Percentiles rank a stretch among this genome's conserved stretches.
phyloP scores from a whole-genome alignment of 1,140 invertebrate genomes.

The Pseudomyrmex gracilis region DNA sequence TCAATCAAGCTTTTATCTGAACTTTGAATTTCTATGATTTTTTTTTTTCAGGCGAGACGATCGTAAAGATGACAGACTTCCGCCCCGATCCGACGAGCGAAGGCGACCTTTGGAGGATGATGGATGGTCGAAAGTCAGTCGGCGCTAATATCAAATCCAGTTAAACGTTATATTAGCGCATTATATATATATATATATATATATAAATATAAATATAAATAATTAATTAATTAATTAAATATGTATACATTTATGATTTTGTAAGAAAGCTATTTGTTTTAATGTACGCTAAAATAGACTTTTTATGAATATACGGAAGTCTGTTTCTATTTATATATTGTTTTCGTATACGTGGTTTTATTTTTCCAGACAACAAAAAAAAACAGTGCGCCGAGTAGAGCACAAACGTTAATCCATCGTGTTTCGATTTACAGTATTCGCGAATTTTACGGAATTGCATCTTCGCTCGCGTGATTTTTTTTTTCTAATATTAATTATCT shows the following conservation, averaged over 20 bases:
- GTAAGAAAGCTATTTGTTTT: constrained; percentile 34
- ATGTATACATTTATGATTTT: constrained; percentile 57
- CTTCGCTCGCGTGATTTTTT: too few species aligned
- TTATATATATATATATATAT: neutral
- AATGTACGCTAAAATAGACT: constrained; percentile 59
- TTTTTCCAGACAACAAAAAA: constrained; percentile 51
- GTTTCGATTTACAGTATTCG: neutral
- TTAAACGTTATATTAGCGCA: constrained; percentile 43
- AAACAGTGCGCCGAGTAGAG: neutral
- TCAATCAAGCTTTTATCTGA: constrained; percentile 20
- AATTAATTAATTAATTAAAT: too few species aligned
- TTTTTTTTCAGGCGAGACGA: constrained; percentile 68
- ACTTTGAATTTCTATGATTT: constrained; percentile 4
- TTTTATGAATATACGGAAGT: constrained; percentile 52
- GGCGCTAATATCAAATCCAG: constrained; percentile 66
- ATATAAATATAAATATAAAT: too few species aligned
- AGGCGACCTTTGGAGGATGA: constrained; percentile 76
- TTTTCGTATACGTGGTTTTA: constrained; percentile 61
- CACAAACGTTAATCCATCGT: neutral
- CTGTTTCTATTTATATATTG: constrained; percentile 50
- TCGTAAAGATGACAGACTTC: constrained; percentile 71
- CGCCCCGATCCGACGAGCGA: constrained; percentile 73
- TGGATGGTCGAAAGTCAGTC: constrained; percentile 81
- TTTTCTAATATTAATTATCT: too few species aligned
- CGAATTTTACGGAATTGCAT: too few species aligned